Evolutionary conservation across 1,140 invertebrate species (phyloP), one percentile per base, ranked within the genome.

Genomic region (Thaumetopoea pityocampa): DNA sequence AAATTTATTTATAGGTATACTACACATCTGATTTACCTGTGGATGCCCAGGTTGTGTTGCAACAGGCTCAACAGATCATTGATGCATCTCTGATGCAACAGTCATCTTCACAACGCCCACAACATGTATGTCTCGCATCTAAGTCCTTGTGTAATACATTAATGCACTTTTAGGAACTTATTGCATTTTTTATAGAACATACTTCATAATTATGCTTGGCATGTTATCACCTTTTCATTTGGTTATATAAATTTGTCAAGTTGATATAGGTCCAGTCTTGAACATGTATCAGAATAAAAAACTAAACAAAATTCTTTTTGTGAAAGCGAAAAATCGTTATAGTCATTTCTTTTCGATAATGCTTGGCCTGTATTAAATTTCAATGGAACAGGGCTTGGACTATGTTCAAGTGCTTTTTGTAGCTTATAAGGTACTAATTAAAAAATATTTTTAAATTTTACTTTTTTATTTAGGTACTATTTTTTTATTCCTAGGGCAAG

Each of bases 1-100:
- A 16, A 56, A 69, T 83, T 85, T 83, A 77, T 79, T 81, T 83
- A 61, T 82, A 86, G 85, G 82, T 86, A 59, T 86, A 84, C 78
- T 86, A 85, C 79, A 84, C 85, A 47, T 83, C 82, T 67, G 80
- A 86, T 70, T 73, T 83, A 57, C 78, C 82, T 51, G 71, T 81
- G 67, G 82, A 85, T 62, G 70, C 79, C 66, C 84, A 85, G 71
- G 81, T 85, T 74, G 81, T 85, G 40, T 81, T 86, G 65, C 84
- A 86, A 80, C 82, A 85, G 48, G 71, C 77, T 37, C 83, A 84
- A 55, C 85, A 86, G 67, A 82, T 85, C 59, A 84, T 86, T 73
- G 82, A 86, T 71, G 73, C 79, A 74, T 85, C 80, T 67, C 47
- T 81, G 66, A 81, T 85, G 71, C 79, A 79, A 73, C 83, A 85